Percentiles rank a stretch among this genome's conserved stretches.
phyloP scores from a whole-genome alignment of 2,797 vertebrate species.

The Melanotaenia nigrans region DNA sequence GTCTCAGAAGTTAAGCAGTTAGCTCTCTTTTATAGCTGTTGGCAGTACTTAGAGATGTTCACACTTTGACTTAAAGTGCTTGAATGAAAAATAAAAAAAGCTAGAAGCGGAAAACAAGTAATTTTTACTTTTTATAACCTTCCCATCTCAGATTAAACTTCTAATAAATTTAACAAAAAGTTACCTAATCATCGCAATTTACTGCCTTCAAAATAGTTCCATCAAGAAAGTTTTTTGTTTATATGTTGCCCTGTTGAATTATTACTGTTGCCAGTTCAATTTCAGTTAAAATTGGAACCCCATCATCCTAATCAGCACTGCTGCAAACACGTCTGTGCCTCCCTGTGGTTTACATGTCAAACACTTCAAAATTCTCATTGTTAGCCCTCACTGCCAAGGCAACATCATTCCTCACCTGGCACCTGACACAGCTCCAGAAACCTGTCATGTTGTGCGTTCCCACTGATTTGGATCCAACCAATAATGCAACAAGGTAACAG shows the following conservation, averaged over 20 bases:
- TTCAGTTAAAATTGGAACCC: too few species aligned
- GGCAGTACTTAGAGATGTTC: neutral
- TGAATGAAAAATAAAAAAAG: too few species aligned
- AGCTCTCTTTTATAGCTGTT: neutral
- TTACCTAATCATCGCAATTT: too few species aligned
- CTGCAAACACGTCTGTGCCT: neutral
- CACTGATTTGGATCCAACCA: conserved; percentile 42
- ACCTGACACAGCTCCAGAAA: conserved; percentile 21
- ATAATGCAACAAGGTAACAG: conserved; percentile 56
- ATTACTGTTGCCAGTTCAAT: too few species aligned
- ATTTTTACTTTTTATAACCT: neutral
- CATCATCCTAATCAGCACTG: neutral
- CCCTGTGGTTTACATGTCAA: neutral
- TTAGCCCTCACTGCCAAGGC: neutral
- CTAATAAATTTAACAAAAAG: too few species aligned
- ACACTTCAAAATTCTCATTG: neutral
- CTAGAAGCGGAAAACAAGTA: too few species aligned
- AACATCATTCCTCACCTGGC: neutral
- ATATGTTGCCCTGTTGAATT: neutral
- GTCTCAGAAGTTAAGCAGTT: neutral
- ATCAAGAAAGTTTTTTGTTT: too few species aligned
- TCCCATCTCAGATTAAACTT: neutral
- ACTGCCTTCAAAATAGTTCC: too few species aligned
- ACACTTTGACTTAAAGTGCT: neutral
- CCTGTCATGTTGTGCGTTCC: conserved; percentile 16